Base-by-base conservation (phyloP, 1,140 invertebrate genomes). In the Trichoplusia ni region DNA sequence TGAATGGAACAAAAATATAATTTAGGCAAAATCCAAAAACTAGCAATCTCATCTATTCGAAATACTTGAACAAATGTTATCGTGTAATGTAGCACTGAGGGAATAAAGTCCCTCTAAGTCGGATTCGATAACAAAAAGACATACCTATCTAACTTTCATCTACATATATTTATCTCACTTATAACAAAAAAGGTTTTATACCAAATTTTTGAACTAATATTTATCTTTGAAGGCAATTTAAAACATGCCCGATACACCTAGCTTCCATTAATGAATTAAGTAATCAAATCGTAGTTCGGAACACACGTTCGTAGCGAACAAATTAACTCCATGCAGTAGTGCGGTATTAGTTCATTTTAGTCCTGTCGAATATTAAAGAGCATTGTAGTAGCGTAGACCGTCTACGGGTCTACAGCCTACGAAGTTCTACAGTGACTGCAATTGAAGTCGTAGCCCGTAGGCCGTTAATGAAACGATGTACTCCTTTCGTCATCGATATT, bases 121-220 rank as follows among this genome's bases (percentile, higher is more conserved):
- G 31, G 29, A 27, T 51, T 27, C 7, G 47, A 51, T 51, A 51
- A 51, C 47, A 51, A 51, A 51, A 33, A 51, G 31, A 51, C 47
- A 33, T 16, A 51, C 27, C 47, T 11, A 35, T 51, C 47, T 13
- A 51, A 51, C 47, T 51, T 35, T 23, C 35, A 51, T 51, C 14
- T 35, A 21, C 18, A 35, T 51, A 38, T 14, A 38, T 38, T 38
- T 33, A 49, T 31, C 47, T 51, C 29, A 51, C 35, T 51, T 35
- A 35, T 29, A 51, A 35, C 47, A 11, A 51, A 51, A n/a, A 51
- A 51, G 47, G 46, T 21, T 33, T 35, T 35, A 25, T 5, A 19
- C 33, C 47, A 51, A 33, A 51, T 1, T 51, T 51, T 18, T 7
- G 27, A 51, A 8, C 35, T 33, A 7, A 18, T 35, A 51, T 47